These are phyloP conservation scores for Pelobates fuscus DNA, from an alignment of 2,113 vertebrate genomes.

Conservation along the genomic window DNA sequence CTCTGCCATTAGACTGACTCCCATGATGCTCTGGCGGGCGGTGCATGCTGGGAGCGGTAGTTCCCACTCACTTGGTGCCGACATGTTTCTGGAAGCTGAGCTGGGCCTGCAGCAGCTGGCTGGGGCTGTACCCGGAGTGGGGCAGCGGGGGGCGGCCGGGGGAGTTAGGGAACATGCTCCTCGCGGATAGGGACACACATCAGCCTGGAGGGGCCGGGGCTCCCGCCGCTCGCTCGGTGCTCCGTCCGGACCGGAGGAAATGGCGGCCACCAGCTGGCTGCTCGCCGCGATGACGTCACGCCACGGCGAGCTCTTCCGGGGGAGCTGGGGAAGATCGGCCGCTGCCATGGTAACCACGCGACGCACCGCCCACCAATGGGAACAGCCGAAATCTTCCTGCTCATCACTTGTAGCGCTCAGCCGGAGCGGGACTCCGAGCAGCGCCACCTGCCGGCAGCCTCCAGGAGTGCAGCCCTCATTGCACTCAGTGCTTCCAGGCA, in stretches of 20 bases:
- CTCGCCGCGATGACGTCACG: not conserved
- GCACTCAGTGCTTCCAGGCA: too few relatives aligned
- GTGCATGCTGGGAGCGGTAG: too few relatives aligned
- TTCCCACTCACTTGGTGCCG: too few relatives aligned
- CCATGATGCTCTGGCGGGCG: too few relatives aligned
- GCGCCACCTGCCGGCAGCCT: not conserved
- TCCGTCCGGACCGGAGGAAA: not conserved
- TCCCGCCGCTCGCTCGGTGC: not conserved
- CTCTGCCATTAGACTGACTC: too few relatives aligned
- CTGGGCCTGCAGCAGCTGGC: constrained; percentile 52
- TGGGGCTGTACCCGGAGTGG: constrained; percentile 53
- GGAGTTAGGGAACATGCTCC: constrained; percentile 79
- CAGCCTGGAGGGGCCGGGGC: constrained; percentile 20
- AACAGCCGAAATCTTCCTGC: not conserved
- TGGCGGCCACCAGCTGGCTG: constrained; percentile 21
- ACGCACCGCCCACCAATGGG: not conserved
- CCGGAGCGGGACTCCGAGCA: not conserved
- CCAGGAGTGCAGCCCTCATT: not conserved
- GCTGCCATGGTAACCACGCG: not conserved
- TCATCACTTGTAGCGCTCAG: too few relatives aligned
- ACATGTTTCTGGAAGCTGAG: constrained; percentile 65
- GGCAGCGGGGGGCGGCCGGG: constrained; percentile 65
- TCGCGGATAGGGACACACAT: constrained; percentile 67
- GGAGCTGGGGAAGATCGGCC: not conserved
- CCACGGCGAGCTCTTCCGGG: not conserved